These are phyloP conservation scores for Clarias fuscus DNA, from an alignment of 2,797 vertebrate species.

Conservation along the genomic window DNA sequence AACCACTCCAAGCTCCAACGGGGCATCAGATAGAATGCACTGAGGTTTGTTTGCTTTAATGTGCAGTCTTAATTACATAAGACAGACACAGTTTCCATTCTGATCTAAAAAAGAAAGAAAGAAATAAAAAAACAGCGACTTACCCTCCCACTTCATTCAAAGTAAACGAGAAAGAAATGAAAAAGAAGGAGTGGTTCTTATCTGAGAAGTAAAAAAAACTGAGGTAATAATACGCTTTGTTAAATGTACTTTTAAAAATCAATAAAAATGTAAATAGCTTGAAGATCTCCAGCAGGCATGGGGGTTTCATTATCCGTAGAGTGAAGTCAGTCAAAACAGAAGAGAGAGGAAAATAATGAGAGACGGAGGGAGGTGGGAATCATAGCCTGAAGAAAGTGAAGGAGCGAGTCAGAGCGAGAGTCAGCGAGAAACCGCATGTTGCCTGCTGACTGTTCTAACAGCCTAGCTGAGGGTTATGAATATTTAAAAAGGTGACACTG, in stretches of 20 bases:
- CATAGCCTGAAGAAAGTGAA: slow-evolving; percentile 34
- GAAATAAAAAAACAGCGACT: slow-evolving; percentile 57
- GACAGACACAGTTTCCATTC: slow-evolving; percentile 77
- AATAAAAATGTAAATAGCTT: slow-evolving; percentile 76
- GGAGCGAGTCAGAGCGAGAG: slow-evolving; percentile 15
- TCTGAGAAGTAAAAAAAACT: slow-evolving; percentile 6
- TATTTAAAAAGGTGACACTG: slow-evolving; percentile 70
- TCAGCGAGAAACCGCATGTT: slow-evolving; percentile 37
- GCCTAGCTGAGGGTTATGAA: slow-evolving; percentile 68
- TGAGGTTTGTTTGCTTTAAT: slow-evolving; percentile 80
- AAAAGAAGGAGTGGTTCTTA: slow-evolving; percentile 3
- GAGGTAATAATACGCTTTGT: slow-evolving; percentile 35
- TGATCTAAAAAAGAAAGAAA: slow-evolving; percentile 71
- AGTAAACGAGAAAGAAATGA: slow-evolving; percentile 39
- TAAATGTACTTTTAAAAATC: slow-evolving; percentile 67
- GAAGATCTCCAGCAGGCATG: slow-evolving; percentile 68
- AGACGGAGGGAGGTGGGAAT: not conserved
- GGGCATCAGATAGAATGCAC: slow-evolving; percentile 73
- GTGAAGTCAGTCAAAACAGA: slow-evolving; percentile 52
- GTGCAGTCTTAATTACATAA: slow-evolving; percentile 77
- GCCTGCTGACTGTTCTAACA: slow-evolving; percentile 60
- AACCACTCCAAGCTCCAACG: slow-evolving; percentile 70
- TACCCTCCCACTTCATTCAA: slow-evolving; percentile 49
- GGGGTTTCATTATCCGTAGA: slow-evolving; percentile 54
- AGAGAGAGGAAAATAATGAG: not conserved